Conservation (phyloP, 2,113 vertebrate genomes). For the Damaliscus lunatus region DNA sequence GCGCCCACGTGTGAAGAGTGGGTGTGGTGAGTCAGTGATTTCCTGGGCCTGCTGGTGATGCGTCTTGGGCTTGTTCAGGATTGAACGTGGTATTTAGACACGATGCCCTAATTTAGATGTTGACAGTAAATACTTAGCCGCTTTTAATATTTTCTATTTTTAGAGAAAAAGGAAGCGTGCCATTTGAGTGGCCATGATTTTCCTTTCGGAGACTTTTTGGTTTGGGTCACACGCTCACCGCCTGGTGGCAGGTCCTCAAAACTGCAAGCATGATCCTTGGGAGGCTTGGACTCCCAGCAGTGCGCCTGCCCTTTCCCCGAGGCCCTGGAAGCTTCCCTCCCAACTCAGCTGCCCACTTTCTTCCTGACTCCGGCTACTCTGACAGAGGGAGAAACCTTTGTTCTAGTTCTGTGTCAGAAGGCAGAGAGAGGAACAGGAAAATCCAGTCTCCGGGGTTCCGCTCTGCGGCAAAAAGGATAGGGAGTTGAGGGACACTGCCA, state of each 20-base stretch:
- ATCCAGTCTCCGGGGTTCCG: neutral
- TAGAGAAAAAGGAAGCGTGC: neutral
- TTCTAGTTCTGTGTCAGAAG: neutral
- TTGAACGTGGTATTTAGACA: neutral
- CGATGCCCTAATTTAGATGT: neutral
- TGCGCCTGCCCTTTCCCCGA: accelerated
- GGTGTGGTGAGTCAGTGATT: accelerated
- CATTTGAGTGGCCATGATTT: neutral
- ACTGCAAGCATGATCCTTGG: neutral
- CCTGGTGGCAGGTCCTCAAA: neutral
- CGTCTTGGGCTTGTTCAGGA: neutral
- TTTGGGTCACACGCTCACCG: neutral
- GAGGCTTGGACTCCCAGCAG: neutral
- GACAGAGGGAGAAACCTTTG: neutral
- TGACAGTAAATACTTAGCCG: neutral
- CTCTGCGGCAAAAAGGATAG: neutral
- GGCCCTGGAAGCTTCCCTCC: neutral
- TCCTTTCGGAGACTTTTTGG: neutral
- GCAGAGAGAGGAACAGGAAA: neutral
- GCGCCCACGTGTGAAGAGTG: accelerated
- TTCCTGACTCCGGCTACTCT: neutral
- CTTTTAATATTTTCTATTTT: neutral
- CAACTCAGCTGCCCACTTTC: neutral
- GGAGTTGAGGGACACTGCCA: neutral
- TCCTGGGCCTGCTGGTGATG: neutral